phyloP scores from a whole-genome alignment of 2,797 vertebrate genomes.

The Lepus townsendii region DNA sequence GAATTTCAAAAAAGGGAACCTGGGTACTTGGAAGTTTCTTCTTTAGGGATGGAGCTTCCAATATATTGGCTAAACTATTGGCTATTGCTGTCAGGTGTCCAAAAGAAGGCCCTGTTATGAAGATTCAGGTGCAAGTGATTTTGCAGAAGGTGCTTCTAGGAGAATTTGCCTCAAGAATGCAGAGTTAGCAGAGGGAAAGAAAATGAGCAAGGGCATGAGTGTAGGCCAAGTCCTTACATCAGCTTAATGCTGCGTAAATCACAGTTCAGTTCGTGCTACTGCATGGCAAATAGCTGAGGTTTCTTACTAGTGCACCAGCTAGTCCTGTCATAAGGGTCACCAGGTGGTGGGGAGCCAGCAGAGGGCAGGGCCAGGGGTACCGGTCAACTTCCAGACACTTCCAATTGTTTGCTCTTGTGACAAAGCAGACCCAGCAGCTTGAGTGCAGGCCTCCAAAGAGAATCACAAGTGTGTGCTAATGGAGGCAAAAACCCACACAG shows the following conservation, averaged over 20 bases:
- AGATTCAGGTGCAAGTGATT: background rate
- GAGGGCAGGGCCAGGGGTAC: no score
- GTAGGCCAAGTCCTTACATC: background rate
- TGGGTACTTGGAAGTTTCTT: background rate
- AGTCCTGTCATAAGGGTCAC: background rate
- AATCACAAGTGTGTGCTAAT: background rate
- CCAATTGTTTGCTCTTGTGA: background rate
- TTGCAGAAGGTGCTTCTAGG: background rate
- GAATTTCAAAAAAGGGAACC: conserved; percentile 33
- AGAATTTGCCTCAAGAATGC: background rate
- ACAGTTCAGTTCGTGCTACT: background rate
- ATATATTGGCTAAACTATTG: background rate
- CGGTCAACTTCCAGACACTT: background rate
- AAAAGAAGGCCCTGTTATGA: background rate
- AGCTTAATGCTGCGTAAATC: background rate
- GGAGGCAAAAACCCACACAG: background rate
- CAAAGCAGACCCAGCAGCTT: background rate
- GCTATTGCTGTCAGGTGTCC: background rate
- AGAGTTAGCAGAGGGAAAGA: background rate
- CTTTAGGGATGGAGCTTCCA: background rate
- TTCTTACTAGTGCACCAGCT: background rate
- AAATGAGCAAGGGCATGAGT: background rate
- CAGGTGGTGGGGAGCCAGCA: background rate
- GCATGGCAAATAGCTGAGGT: background rate
- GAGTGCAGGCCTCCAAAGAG: background rate